phyloP scores from a whole-genome alignment of 2,888 invertebrate genomes.

The Pseudoips prasinana region DNA sequence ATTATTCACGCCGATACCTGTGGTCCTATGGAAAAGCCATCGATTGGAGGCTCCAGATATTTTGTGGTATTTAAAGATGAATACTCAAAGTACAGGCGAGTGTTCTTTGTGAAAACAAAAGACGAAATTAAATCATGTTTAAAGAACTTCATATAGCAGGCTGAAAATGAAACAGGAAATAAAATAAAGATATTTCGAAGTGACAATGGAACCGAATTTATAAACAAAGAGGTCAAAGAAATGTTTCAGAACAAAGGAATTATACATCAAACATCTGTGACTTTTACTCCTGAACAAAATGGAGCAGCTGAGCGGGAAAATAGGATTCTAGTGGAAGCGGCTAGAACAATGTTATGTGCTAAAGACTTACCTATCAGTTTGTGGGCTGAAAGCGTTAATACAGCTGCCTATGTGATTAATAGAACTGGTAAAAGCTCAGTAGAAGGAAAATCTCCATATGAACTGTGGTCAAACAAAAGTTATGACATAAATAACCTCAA shows the following conservation, averaged over 20 bases:
- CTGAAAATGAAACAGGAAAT: neutral
- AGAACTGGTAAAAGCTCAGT: constrained; percentile 6
- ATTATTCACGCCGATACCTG: constrained; percentile 4
- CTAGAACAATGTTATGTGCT: constrained; percentile 18
- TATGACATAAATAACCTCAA: constrained; percentile 6
- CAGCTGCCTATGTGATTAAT: constrained; percentile 11
- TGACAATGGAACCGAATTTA: constrained; percentile 4
- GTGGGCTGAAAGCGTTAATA: constrained; percentile 14
- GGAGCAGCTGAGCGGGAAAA: constrained; percentile 36
- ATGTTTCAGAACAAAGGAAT: constrained; percentile 23
- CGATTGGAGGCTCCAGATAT: constrained; percentile 6
- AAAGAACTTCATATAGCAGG: neutral
- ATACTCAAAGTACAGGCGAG: neutral
- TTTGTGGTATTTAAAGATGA: constrained; percentile 7
- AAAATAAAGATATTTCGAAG: constrained; percentile 1
- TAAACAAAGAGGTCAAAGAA: constrained; percentile 13
- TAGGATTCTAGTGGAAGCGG: constrained; percentile 29
- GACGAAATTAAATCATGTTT: neutral
- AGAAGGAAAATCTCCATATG: constrained; percentile 7
- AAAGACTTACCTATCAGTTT: constrained; percentile 9
- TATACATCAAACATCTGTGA: constrained; percentile 24
- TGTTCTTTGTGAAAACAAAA: constrained; percentile 4
- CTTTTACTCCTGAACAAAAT: constrained; percentile 39
- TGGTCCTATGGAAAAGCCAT: constrained; percentile 7
- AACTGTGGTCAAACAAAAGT: constrained; percentile 9